phyloP scores from a whole-genome alignment of 2,888 invertebrate species.

The Hybos culiciformis region DNA sequence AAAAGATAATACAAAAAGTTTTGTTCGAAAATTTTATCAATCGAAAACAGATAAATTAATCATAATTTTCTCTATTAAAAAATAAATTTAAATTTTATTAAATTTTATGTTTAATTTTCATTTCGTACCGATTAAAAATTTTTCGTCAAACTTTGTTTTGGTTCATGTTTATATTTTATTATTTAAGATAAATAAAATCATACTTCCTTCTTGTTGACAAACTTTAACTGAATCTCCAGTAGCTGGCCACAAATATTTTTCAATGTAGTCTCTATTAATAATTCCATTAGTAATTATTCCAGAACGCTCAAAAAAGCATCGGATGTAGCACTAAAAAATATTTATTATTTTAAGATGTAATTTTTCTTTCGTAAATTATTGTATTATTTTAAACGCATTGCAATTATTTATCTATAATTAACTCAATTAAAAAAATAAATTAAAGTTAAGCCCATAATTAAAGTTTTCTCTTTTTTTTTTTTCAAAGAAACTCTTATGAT shows the following conservation, averaged over 20 bases:
- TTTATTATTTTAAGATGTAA: not conserved
- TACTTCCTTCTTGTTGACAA: slow-evolving; percentile 28
- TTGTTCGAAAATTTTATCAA: no score
- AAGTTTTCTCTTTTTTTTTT: not conserved
- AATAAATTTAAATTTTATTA: not conserved
- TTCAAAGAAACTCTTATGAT: not conserved
- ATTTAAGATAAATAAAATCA: slow-evolving; percentile 16
- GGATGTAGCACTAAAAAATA: slow-evolving; percentile 39
- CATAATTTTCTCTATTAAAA: not conserved
- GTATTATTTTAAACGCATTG: not conserved
- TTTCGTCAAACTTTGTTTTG: not conserved
- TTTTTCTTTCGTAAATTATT: not conserved
- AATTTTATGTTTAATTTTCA: not conserved
- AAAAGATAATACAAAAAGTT: no score
- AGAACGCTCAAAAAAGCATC: slow-evolving; percentile 40
- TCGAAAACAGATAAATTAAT: not conserved
- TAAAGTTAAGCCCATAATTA: not conserved
- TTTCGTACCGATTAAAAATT: no score
- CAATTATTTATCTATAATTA: not conserved
- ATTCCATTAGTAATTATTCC: slow-evolving; percentile 38
- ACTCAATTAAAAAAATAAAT: not conserved
- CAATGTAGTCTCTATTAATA: slow-evolving; percentile 33
- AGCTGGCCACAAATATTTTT: slow-evolving; percentile 32
- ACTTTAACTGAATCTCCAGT: slow-evolving; percentile 28
- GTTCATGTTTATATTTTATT: not conserved